Conservation (phyloP, 2,113 vertebrate species). For the Ranitomeya imitator region DNA sequence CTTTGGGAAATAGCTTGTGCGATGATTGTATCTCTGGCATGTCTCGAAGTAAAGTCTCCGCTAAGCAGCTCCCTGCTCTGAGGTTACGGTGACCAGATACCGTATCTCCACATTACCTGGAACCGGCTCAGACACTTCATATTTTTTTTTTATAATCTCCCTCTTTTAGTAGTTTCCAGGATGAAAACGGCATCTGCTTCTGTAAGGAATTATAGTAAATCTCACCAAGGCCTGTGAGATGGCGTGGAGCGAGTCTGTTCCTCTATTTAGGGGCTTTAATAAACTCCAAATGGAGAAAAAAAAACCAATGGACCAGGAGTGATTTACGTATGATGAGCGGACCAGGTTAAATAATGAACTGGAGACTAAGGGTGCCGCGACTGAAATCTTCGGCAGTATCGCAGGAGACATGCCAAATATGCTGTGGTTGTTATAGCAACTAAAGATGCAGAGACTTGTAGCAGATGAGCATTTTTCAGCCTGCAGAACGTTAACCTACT, state of each 20-base stretch:
- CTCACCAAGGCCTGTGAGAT: not conserved
- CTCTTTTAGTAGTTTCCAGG: constrained; percentile 8
- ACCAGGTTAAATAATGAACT: constrained; percentile 48
- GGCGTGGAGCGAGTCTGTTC: not conserved
- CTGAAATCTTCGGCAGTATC: constrained; percentile 52
- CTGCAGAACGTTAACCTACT: constrained; percentile 42
- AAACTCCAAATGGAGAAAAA: constrained; percentile 28
- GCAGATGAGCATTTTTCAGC: constrained; percentile 43
- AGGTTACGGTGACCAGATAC: constrained; percentile 48
- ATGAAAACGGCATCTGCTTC: not conserved
- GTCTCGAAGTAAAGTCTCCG: constrained; percentile 26
- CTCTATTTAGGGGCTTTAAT: constrained; percentile 13
- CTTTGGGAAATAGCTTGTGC: constrained; percentile 46
- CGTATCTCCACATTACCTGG: constrained; percentile 29
- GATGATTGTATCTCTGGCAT: constrained; percentile 38
- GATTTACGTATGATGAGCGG: constrained; percentile 44
- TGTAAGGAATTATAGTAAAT: constrained; percentile 18
- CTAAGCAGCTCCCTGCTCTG: constrained; percentile 41
- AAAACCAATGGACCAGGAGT: constrained; percentile 31
- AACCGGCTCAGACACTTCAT: constrained; percentile 3
- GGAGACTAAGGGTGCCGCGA: constrained; percentile 21
- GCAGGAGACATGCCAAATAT: constrained; percentile 47
- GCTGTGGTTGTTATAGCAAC: constrained; percentile 49
- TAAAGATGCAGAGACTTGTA: constrained; percentile 47
- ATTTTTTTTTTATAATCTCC: constrained; percentile 20